phyloP scores from a whole-genome alignment of 1,140 invertebrate species.

The Brachionus plicatilis region DNA sequence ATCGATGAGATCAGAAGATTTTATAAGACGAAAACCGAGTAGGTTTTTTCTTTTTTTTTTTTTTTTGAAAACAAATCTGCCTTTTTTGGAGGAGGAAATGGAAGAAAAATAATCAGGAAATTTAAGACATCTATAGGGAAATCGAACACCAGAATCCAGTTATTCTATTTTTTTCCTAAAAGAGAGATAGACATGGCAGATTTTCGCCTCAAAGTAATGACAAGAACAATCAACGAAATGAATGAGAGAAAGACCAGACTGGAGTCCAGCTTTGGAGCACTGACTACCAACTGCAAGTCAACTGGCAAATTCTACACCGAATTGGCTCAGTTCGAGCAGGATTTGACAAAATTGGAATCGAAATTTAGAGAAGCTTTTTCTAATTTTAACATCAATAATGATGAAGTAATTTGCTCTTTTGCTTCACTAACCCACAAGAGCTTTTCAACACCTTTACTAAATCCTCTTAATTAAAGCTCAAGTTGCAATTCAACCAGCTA shows the following conservation, averaged over 20 bases:
- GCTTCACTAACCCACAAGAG: background rate
- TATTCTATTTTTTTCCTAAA: background rate
- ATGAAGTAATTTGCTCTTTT: slow-evolving; percentile 6
- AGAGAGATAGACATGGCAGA: slow-evolving; percentile 9
- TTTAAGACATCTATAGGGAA: background rate
- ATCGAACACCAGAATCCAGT: background rate
- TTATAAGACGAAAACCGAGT: slow-evolving; percentile 1
- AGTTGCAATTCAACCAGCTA: background rate
- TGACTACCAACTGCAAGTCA: background rate
- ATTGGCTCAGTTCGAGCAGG: background rate
- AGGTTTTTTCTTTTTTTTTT: background rate
- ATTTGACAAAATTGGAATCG: background rate
- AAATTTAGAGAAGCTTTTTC: slow-evolving; percentile 31
- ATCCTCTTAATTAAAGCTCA: slow-evolving; percentile 22
- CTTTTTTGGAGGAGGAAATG: background rate
- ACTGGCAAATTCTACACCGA: background rate
- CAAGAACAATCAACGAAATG: background rate
- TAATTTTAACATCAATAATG: background rate
- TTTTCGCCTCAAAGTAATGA: background rate
- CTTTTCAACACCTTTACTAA: background rate
- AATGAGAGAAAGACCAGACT: background rate
- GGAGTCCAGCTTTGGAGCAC: background rate
- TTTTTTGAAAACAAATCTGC: background rate
- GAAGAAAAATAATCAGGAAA: background rate
- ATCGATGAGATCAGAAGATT: background rate